These are phyloP conservation scores for Mellilla xanthometata DNA, from an alignment of 2,888 invertebrate genomes.

Conservation along the genomic window DNA sequence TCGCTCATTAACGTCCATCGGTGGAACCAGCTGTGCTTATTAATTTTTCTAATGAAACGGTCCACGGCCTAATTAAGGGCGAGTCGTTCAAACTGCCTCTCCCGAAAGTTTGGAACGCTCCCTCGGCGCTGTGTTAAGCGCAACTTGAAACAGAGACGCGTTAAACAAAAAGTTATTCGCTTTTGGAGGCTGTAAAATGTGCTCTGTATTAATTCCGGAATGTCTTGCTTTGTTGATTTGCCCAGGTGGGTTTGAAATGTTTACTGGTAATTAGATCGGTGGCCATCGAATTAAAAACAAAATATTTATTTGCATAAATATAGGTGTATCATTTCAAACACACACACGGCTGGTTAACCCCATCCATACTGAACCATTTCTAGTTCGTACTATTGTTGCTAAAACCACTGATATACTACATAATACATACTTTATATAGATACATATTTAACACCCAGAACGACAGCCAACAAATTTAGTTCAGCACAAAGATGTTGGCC, in stretches of 20 bases:
- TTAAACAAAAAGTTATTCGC: constrained; percentile 56
- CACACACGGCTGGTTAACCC: too few relatives aligned
- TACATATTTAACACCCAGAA: too few relatives aligned
- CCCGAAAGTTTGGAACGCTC: constrained; percentile 62
- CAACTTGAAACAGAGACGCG: constrained; percentile 52
- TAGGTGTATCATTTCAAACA: too few relatives aligned
- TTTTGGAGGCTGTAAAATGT: constrained; percentile 38
- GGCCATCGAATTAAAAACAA: too few relatives aligned
- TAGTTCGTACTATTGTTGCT: too few relatives aligned
- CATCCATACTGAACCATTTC: too few relatives aligned
- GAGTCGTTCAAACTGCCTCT: constrained; percentile 49
- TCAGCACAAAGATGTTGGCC: too few relatives aligned
- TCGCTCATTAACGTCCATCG: constrained; percentile 42
- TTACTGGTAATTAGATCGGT: constrained; percentile 9
- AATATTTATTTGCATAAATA: too few relatives aligned
- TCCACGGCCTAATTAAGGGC: constrained; percentile 52
- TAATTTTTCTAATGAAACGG: constrained; percentile 61
- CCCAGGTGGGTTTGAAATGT: constrained; percentile 24
- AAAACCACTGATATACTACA: too few relatives aligned
- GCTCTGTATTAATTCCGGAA: constrained; percentile 34
- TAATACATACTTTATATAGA: too few relatives aligned
- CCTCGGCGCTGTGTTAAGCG: constrained; percentile 52
- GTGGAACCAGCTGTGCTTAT: constrained; percentile 47
- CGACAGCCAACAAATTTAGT: too few relatives aligned
- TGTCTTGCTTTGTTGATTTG: constrained; percentile 36